Percentiles rank a stretch among this genome's conserved stretches.
Evolutionary conservation across 2,113 vertebrate species (phyloP).

Genomic region (Cichladusa arquata): DNA sequence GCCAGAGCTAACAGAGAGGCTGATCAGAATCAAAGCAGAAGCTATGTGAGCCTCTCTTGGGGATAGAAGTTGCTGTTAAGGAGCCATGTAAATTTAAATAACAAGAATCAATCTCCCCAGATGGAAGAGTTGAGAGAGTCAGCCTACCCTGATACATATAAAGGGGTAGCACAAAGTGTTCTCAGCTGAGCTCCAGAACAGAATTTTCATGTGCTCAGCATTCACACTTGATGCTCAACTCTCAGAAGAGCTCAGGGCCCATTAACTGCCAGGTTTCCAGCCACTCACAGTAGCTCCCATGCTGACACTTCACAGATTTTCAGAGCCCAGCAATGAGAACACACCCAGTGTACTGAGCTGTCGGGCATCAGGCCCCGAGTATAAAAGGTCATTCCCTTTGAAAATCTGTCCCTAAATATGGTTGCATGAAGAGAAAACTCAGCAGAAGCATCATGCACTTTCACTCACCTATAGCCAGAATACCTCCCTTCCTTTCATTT

Average conservation of each 20-base stretch:
- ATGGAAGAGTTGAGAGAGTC: not conserved
- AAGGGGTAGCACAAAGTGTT: not conserved
- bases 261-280: not conserved
- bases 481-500: conserved; percentile 97
- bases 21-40: not conserved
- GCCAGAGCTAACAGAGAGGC: not conserved
- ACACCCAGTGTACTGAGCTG: not conserved
- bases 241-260: not conserved
- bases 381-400: not conserved
- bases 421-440: not conserved
- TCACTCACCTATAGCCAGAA: conserved; percentile 92
- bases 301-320: not conserved
- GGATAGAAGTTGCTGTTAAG: not conserved
- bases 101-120: not conserved
- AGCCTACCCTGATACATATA: not conserved
- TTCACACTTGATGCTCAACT: not conserved
- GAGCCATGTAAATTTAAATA: not conserved
- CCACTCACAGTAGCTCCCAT: not conserved
- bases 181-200: not conserved
- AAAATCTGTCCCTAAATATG: not conserved
- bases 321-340: not conserved
- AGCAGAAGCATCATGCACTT: not conserved
- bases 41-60: not conserved
- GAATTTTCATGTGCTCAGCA: not conserved
- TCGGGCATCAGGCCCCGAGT: fast-evolving